A percentile compares a stretch with the other conserved stretches of the same genome.
Evolutionary conservation across 2,113 vertebrate species (phyloP).

Genomic region (Leptosomus discolor): DNA sequence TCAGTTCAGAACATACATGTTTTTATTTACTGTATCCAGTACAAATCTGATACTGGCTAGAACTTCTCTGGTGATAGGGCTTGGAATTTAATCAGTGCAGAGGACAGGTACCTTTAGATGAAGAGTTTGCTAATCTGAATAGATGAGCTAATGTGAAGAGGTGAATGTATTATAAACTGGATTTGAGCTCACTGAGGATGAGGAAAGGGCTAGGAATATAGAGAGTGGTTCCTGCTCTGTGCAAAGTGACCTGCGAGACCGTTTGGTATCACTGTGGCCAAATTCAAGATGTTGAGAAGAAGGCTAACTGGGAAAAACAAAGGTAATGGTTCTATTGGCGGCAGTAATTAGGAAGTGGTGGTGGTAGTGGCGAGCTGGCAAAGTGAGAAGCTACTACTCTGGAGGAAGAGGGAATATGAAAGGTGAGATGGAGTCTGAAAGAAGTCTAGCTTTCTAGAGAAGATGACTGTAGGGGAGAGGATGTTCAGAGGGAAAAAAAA

Average conservation of each 20-base stretch:
- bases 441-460: background rate
- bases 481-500: background rate
- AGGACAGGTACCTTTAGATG: background rate
- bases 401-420: background rate
- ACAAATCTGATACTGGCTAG: background rate
- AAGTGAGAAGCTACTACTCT: background rate
- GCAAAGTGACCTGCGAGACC: background rate
- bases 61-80: background rate
- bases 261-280: background rate
- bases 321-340: background rate
- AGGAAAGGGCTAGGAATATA: background rate
- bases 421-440: background rate
- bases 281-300: background rate
- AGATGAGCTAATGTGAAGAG: background rate
- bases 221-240: background rate
- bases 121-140: background rate
- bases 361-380: background rate
- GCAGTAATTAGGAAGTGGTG: background rate
- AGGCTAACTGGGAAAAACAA: background rate
- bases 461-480: background rate
- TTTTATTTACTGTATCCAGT: background rate
- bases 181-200: background rate
- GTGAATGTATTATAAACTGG: background rate
- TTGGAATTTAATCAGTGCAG: background rate
- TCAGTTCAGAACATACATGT: fast-evolving